These are phyloP conservation scores for Glaucopsyche alexis DNA, from an alignment of 2,888 invertebrate genomes.

Conservation along the genomic window DNA sequence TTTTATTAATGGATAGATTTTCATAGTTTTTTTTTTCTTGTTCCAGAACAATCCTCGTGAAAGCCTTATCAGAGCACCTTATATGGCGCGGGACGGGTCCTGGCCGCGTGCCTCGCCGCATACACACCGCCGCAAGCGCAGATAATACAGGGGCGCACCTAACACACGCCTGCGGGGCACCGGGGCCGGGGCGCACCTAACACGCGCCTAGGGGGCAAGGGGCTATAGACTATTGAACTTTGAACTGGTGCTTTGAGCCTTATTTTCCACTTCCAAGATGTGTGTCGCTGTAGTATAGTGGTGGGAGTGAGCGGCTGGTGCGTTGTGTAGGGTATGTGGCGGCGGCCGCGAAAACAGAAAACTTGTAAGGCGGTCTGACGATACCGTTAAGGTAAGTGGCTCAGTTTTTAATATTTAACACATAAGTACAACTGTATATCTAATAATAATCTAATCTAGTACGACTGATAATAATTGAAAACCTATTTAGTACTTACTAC, in stretches of 20 bases:
- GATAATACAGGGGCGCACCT: slow-evolving; percentile 58
- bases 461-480: too few species aligned
- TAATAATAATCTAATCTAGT: too few species aligned
- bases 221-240: slow-evolving; percentile 33
- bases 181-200: background rate
- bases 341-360: slow-evolving; percentile 52
- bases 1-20: background rate
- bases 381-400: slow-evolving; percentile 67
- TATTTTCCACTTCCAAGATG: slow-evolving; percentile 48
- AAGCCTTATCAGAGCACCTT: slow-evolving; percentile 62
- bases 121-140: slow-evolving; percentile 62
- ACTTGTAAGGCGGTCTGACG: slow-evolving; percentile 66
- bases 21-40: slow-evolving; percentile 44
- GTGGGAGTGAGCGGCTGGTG: slow-evolving; percentile 44
- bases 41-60: slow-evolving; percentile 66
- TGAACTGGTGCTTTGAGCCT: slow-evolving; percentile 59
- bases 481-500: too few species aligned
- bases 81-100: slow-evolving; percentile 74
- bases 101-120: slow-evolving; percentile 67
- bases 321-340: slow-evolving; percentile 66
- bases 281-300: slow-evolving; percentile 45
- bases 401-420: background rate
- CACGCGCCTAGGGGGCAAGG: slow-evolving; percentile 33
- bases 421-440: too few species aligned
- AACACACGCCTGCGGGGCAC: background rate